A percentile compares a stretch with the other conserved stretches of the same genome.
These are phyloP conservation scores for Bombus balteatus DNA, from an alignment of 1,140 invertebrate genomes.

Conservation along the genomic window DNA sequence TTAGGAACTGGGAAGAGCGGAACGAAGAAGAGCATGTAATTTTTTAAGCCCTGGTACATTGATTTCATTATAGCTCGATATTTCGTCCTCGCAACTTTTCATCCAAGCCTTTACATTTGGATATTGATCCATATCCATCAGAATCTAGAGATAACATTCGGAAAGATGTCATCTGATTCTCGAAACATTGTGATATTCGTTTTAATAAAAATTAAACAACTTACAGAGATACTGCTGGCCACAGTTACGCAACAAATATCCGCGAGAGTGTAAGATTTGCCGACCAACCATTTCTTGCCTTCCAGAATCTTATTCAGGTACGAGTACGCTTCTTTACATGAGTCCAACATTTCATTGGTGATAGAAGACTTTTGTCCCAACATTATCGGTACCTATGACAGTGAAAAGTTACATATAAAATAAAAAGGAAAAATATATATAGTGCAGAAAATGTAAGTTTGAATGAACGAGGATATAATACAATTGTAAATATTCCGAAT, in stretches of 20 bases:
- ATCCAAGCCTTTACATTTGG: constrained; percentile 65
- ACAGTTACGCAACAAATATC: background rate
- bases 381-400: background rate
- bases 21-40: background rate
- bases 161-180: too few relatives aligned
- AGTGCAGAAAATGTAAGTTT: too few relatives aligned
- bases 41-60: constrained; percentile 37
- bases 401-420: background rate
- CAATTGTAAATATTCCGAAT: too few relatives aligned
- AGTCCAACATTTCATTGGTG: background rate
- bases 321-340: background rate
- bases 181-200: background rate
- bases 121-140: constrained; percentile 50
- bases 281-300: too few relatives aligned
- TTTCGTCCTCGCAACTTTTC: constrained; percentile 49
- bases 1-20: background rate
- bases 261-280: background rate
- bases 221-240: constrained; percentile 18
- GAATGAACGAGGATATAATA: too few relatives aligned
- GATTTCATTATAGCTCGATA: constrained; percentile 56
- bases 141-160: constrained; percentile 25
- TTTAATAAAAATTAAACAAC: background rate
- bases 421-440: too few relatives aligned
- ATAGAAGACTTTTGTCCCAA: accelerated
- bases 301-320: accelerated